Evolutionary conservation across 2,113 vertebrate genomes (phyloP).

Genomic region (Syrmaticus mikado): DNA sequence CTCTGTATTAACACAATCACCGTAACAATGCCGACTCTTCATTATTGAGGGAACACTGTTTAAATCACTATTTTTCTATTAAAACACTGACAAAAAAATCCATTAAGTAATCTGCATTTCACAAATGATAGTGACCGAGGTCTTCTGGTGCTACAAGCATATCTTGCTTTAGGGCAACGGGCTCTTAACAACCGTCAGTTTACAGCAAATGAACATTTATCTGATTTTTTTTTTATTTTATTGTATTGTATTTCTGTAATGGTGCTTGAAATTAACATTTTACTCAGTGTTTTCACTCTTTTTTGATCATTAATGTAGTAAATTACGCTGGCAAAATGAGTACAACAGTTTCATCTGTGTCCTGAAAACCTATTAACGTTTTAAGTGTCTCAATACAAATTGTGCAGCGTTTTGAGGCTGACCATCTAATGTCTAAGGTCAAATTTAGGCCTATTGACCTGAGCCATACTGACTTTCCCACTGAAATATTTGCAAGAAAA

Average conservation of each 20-base stretch:
- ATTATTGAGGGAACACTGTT: not conserved
- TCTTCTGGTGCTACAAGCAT: not conserved
- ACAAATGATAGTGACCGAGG: constrained; percentile 40
- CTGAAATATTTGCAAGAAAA: not conserved
- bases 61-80: constrained; percentile 8
- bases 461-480: not conserved
- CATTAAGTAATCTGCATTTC: constrained; percentile 40
- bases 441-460: not conserved
- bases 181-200: constrained; percentile 39
- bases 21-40: not conserved
- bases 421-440: constrained; percentile 18
- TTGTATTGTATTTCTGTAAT: constrained; percentile 68
- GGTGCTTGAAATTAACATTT: constrained; percentile 69
- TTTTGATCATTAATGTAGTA: constrained; percentile 58
- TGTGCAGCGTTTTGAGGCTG: not conserved
- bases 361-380: constrained; percentile 36
- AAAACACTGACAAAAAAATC: constrained; percentile 38
- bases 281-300: not conserved
- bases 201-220: constrained; percentile 55
- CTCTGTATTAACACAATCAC: not conserved
- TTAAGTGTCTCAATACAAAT: constrained; percentile 8
- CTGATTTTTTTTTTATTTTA: constrained; percentile 41
- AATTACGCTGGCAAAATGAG: constrained; percentile 54
- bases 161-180: constrained; percentile 52
- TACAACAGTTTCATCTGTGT: constrained; percentile 2